Conservation (phyloP, 2,888 invertebrate species). For the Eristalinus aeneus region DNA sequence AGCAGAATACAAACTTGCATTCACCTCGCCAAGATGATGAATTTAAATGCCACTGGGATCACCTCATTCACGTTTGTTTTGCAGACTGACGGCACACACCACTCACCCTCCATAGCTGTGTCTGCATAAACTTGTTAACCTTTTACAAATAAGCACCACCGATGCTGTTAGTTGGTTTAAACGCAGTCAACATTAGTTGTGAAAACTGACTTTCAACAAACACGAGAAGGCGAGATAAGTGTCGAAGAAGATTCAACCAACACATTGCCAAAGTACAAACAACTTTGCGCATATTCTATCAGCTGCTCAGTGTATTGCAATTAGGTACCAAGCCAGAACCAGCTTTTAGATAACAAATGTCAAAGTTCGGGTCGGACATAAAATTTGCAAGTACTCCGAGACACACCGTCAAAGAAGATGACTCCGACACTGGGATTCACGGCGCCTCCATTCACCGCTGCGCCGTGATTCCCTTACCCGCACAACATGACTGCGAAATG, state of each 20-base stretch:
- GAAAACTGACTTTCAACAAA: constrained; percentile 43
- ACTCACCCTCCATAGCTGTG: background rate
- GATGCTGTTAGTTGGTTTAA: background rate
- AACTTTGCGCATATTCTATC: background rate
- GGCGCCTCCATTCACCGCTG: too few species aligned
- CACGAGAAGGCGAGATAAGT: constrained; percentile 8
- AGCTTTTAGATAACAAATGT: constrained; percentile 34
- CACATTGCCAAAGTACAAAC: background rate
- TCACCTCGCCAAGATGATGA: background rate
- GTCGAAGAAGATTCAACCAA: constrained; percentile 46
- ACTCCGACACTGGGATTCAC: background rate
- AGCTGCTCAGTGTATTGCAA: constrained; percentile 48
- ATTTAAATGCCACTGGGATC: background rate
- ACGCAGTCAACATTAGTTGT: constrained; percentile 22
- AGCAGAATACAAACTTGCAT: background rate
- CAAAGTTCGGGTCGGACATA: constrained; percentile 61
- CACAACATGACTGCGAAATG: constrained; percentile 56
- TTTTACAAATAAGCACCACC: constrained; percentile 54
- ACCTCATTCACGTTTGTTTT: background rate
- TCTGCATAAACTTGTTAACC: constrained; percentile 64
- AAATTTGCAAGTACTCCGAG: constrained; percentile 46
- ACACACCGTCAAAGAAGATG: constrained; percentile 1
- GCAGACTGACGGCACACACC: background rate
- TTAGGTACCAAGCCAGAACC: constrained; percentile 55
- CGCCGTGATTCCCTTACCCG: background rate